Base-by-base conservation (phyloP, 2,113 vertebrate species). In the Cygnus buccinator region DNA sequence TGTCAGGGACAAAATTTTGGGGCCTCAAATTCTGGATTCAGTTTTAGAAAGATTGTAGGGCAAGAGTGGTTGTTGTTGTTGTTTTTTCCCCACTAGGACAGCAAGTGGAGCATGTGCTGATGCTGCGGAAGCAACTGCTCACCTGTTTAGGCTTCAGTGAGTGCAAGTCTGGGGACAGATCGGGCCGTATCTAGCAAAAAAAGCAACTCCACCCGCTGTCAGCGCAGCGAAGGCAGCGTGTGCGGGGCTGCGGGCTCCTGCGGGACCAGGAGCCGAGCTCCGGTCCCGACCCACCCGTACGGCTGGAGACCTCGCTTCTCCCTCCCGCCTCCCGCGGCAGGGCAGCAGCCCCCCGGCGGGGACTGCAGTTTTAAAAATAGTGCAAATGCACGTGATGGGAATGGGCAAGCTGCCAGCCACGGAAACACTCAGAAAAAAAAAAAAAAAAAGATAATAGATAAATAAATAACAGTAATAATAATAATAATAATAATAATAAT, bases 331-430 rank as follows among this genome's bases (percentile, higher is more conserved):
- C 61, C 29, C 31, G 50, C 37, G 1, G 11, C 79, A 17, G 22
- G 73, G 92, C 89, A 94, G 96, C 93, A 95, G 46, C 46, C 93
- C 90, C 76, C 76, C 48, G 80, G 65, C 73, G 65, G 84, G 95
- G 96, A 94, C 94, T 75, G 95, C 98, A 91, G 98, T 95, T 97
- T 97, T 97, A 97, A 98, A 98, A 98, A 97, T 97, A 98, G 98
- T 98, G 96, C 97, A 75, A 54, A 81, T 95, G 97, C 98, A 98
- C 97, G 97, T 92, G 97, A 98, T 96, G 86, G 46, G 96, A 98
- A 97, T 97, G 84, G 97, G 66, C 80, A 95, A 95, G 77, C 80
- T 0, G 91, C 71, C 44, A 10, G 44, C 50, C 28, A 57, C 33
- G 15, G 13, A 28, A 65, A 8, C 43, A 4, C 62, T 55, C 21